Evolutionary conservation across 2,113 vertebrate genomes (phyloP).

Genomic region (Colinus virginianus): DNA sequence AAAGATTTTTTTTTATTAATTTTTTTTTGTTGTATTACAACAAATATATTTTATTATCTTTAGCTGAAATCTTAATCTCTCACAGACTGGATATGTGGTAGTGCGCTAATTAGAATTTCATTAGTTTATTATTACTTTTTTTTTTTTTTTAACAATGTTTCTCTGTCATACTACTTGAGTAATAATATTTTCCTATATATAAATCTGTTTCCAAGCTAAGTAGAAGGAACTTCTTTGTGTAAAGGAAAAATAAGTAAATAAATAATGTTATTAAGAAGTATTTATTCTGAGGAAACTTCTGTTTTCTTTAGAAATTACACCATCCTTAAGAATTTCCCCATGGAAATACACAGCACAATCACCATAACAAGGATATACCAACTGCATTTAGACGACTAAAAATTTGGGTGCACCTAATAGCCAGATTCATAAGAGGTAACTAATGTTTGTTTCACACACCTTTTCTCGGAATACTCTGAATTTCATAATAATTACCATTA

Average conservation of each 20-base stretch:
- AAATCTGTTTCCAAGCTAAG: not conserved
- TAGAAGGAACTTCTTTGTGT: not conserved
- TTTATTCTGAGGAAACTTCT: not conserved
- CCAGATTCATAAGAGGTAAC: not conserved
- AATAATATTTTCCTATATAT: not conserved
- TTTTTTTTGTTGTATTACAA: not conserved
- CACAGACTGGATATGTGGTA: not conserved
- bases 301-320: not conserved
- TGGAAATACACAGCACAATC: not conserved
- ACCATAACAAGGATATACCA: not conserved
- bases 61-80: not conserved
- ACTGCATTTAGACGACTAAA: not conserved
- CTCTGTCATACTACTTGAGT: not conserved
- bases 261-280: not conserved
- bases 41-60: not conserved
- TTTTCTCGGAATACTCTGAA: not conserved
- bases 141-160: not conserved
- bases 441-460: not conserved
- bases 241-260: not conserved
- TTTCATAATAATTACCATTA: slow-evolving; percentile 1
- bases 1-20: not conserved
- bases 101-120: not conserved
- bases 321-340: not conserved
- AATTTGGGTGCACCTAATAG: not conserved
- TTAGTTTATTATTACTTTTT: not conserved